Conservation (phyloP, 2,888 invertebrate species). For the Pasiphila rectangulata region DNA sequence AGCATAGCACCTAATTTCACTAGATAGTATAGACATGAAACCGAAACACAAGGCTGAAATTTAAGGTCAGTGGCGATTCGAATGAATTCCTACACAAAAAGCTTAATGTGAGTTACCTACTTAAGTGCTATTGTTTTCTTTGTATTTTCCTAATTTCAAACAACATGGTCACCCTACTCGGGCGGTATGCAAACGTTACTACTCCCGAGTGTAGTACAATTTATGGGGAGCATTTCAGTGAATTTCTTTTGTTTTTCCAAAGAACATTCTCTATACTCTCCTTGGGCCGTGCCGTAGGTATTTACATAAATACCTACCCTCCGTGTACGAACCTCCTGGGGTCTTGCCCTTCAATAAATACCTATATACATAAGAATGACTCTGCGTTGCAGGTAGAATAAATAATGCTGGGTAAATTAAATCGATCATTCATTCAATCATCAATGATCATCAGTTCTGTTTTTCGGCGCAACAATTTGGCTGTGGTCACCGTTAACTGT, state of each 20-base stretch:
- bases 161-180: constrained; percentile 46
- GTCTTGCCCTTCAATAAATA: constrained; percentile 11
- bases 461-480: too few species aligned
- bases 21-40: too few species aligned
- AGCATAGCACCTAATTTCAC: too few species aligned
- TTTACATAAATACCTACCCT: constrained; percentile 44
- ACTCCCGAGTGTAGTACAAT: constrained; percentile 73
- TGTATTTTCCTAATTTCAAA: neutral
- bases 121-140: too few species aligned
- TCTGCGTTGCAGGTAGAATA: neutral
- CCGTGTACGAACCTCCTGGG: constrained; percentile 21
- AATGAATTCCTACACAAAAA: too few species aligned
- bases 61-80: too few species aligned
- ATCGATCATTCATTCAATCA: too few species aligned
- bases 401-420: too few species aligned
- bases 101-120: too few species aligned
- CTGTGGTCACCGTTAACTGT: too few species aligned
- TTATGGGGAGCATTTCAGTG: constrained; percentile 74
- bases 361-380: neutral
- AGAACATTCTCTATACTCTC: constrained; percentile 46
- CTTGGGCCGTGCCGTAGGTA: constrained; percentile 42
- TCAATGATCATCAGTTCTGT: too few species aligned
- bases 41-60: too few species aligned
- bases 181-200: constrained; percentile 69
- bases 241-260: constrained; percentile 75